These are phyloP conservation scores for Chlorocebus sabaeus DNA, from an alignment of 2,113 vertebrate genomes.

Conservation along the genomic window DNA sequence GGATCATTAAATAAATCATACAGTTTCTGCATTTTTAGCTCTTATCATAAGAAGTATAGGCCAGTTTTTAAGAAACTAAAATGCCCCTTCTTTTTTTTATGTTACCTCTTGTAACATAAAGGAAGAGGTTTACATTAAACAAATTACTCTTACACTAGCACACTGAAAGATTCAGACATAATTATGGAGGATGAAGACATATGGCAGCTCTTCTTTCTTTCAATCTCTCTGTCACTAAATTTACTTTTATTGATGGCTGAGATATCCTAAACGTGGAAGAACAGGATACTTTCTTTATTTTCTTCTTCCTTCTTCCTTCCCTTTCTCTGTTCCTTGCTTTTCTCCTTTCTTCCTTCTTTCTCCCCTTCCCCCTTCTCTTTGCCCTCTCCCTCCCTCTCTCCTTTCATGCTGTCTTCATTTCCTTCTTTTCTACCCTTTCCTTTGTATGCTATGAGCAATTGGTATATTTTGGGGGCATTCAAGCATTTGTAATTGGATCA, in stretches of 20 bases:
- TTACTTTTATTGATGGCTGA: neutral
- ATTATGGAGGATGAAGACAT: neutral
- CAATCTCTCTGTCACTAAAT: neutral
- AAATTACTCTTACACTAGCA: neutral
- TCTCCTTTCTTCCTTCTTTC: neutral
- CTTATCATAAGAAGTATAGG: neutral
- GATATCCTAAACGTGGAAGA: neutral
- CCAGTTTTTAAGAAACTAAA: neutral
- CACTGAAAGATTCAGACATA: neutral
- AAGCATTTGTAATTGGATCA: neutral
- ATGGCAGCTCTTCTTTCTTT: neutral
- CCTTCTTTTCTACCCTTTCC: neutral
- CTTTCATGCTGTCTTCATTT: neutral
- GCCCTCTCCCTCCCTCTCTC: too few relatives aligned
- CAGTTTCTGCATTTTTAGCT: neutral
- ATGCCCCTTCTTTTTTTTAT: neutral
- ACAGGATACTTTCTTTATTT: neutral
- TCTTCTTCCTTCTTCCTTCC: fast-evolving
- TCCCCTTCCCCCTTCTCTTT: neutral
- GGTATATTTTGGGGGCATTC: neutral
- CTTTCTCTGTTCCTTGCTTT: neutral
- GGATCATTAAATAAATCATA: neutral
- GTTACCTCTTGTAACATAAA: neutral
- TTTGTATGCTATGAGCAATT: neutral
- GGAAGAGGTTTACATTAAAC: neutral